Percentiles rank a stretch among this genome's conserved stretches.
phyloP scores from a whole-genome alignment of 2,113 vertebrate species.

The Pluvialis apricaria region DNA sequence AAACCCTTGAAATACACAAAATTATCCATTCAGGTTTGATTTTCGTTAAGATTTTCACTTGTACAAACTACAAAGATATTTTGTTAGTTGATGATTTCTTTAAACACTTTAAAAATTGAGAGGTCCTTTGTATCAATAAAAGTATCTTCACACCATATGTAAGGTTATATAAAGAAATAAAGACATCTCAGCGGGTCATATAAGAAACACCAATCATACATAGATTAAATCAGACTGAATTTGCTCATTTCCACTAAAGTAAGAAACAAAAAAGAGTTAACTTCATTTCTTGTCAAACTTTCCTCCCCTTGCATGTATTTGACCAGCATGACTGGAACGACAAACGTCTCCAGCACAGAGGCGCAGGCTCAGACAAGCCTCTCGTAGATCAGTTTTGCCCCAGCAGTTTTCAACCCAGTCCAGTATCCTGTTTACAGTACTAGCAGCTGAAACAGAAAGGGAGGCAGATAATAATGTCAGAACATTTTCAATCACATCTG shows the following conservation, averaged over 20 bases:
- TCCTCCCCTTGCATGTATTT: background rate
- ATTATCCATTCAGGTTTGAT: background rate
- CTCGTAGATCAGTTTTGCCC: background rate
- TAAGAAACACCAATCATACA: background rate
- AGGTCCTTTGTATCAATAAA: background rate
- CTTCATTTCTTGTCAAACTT: background rate
- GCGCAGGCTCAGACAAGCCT: background rate
- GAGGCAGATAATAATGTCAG: background rate
- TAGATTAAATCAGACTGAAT: background rate
- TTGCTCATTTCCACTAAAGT: background rate
- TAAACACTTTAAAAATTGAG: background rate
- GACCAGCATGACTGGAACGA: background rate
- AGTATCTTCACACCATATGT: background rate
- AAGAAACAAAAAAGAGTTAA: background rate
- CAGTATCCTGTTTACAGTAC: background rate
- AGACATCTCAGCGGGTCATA: background rate
- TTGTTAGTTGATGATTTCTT: background rate
- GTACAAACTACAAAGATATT: background rate
- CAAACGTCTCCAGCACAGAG: background rate
- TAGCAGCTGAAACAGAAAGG: background rate
- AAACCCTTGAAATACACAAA: background rate
- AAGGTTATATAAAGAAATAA: background rate
- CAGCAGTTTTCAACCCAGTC: background rate
- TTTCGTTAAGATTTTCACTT: background rate
- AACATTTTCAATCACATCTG: background rate